Evolutionary conservation across 2,888 invertebrate species (phyloP).

Genomic region (Mylabris sibirica): DNA sequence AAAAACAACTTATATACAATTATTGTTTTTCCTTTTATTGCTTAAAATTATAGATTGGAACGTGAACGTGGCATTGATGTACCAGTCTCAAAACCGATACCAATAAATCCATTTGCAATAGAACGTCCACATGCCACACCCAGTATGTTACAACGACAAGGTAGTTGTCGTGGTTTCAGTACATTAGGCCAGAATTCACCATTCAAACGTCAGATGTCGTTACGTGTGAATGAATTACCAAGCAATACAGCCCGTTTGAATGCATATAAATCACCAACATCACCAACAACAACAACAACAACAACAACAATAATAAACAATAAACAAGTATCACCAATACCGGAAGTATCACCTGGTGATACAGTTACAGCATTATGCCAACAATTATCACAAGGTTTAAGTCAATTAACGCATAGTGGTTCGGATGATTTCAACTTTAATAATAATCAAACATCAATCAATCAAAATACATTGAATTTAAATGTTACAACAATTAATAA

Average conservation of each 20-base stretch:
- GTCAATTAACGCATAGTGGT: slow-evolving; percentile 70
- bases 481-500: slow-evolving; percentile 56
- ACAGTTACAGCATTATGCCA: slow-evolving; percentile 78
- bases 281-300: slow-evolving; percentile 42
- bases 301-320: slow-evolving; percentile 6
- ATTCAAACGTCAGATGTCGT: slow-evolving; percentile 95
- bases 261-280: slow-evolving; percentile 56
- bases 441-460: slow-evolving; percentile 65
- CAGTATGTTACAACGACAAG: slow-evolving; percentile 92
- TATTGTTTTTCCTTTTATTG: neutral
- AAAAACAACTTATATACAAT: no score
- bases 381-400: slow-evolving; percentile 74
- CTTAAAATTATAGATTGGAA: slow-evolving; percentile 59
- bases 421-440: slow-evolving; percentile 67
- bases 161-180: slow-evolving; percentile 91
- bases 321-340: slow-evolving; percentile 75
- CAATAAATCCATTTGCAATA: slow-evolving; percentile 91
- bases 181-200: slow-evolving; percentile 82
- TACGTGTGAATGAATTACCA: slow-evolving; percentile 93
- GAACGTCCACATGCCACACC: slow-evolving; percentile 96
- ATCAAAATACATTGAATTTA: slow-evolving; percentile 63
- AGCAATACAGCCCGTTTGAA: slow-evolving; percentile 87
- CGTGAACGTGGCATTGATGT: slow-evolving; percentile 58
- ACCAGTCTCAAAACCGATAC: slow-evolving; percentile 61
- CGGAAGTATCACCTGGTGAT: slow-evolving; percentile 75